phyloP scores from a whole-genome alignment of 2,888 invertebrate genomes.

The Diplazon laetatorius region DNA sequence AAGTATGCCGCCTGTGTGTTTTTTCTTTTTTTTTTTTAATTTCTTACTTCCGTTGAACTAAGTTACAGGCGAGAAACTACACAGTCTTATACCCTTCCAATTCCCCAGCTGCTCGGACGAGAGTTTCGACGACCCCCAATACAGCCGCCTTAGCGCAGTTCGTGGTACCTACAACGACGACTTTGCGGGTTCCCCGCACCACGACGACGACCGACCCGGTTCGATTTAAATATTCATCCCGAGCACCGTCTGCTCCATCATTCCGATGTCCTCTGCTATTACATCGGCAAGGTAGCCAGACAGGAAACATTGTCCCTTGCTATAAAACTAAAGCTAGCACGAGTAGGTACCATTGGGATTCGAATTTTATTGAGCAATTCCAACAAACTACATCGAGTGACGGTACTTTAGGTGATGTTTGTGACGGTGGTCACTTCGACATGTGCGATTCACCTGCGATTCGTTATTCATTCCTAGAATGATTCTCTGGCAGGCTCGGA shows the following conservation, averaged over 20 bases:
- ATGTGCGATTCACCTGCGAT: background rate
- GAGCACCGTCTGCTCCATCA: constrained; percentile 68
- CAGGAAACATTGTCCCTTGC: constrained; percentile 67
- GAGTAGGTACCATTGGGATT: constrained; percentile 19
- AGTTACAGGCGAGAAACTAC: constrained; percentile 44
- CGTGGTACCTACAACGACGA: constrained; percentile 40
- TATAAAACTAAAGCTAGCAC: constrained; percentile 58
- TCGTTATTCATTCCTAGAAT: no score
- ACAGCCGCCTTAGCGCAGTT: constrained; percentile 9
- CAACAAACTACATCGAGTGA: background rate
- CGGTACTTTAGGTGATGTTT: background rate
- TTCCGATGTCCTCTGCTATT: constrained; percentile 72
- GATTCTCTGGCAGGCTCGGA: no score
- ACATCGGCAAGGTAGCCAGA: constrained; percentile 63
- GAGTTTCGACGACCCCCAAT: constrained; percentile 6
- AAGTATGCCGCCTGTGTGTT: constrained; percentile 7
- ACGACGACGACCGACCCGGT: constrained; percentile 64
- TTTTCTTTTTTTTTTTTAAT: background rate
- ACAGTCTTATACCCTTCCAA: constrained; percentile 29
- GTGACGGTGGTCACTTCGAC: constrained; percentile 37
- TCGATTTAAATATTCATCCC: constrained; percentile 78
- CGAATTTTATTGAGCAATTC: constrained; percentile 26
- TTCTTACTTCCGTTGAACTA: constrained; percentile 4
- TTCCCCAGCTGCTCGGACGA: constrained; percentile 14
- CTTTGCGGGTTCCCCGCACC: constrained; percentile 30